Evolutionary conservation across 2,888 invertebrate species (phyloP), one percentile per base, ranked within the genome.

Genomic region (Gastrophysa polygoni): DNA sequence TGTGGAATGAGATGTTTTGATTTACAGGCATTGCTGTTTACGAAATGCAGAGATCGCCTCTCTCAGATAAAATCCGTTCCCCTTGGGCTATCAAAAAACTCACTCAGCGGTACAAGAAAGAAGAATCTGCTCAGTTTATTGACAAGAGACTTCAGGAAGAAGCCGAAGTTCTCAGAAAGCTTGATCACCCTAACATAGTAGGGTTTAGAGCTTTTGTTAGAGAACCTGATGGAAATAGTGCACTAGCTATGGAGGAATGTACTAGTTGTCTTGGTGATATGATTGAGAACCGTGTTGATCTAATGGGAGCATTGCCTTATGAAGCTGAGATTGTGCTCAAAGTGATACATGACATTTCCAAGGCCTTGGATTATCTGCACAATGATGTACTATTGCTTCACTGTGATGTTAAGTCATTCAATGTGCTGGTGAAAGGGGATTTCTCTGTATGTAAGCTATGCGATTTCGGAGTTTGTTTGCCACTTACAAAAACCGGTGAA

Each of bases 31-130:
- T 93, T 11, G 88, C 86, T 68, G 93, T 94, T 0, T 92, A 91
- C 81, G 88, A 90, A 68, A 77, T 93, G 64, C 85, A 91, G 59
- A 84, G 93, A 66, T 91, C 91, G 0, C 91, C 92, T 0, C 83
- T 84, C 69, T 84, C 85, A 1, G 89, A 90, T 6, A 85, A 87
- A 70, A 80, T 85, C 0, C 85, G 88, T n/a, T 94, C 94, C 0
- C 94, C 94, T 0, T 94, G 94, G 94, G 94, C 93, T 0, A 83
- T 95, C 0, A 95, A 95, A 77, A 89, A 91, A 80, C 77, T 92
- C 52, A 80, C 80, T 1, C 84, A 83, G 69, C 65, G 73, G 5
- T 67, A 49, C 16, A 67, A 67, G 1, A 71, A 72, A 48, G 79
- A 76, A 0, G 83, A 82, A 67, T 83, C 50, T 14, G 18, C 49